A percentile compares a stretch with the other conserved stretches of the same genome.
phyloP scores from a whole-genome alignment of 35 echinoderm and acorn worm species.

The Patiria miniata region DNA sequence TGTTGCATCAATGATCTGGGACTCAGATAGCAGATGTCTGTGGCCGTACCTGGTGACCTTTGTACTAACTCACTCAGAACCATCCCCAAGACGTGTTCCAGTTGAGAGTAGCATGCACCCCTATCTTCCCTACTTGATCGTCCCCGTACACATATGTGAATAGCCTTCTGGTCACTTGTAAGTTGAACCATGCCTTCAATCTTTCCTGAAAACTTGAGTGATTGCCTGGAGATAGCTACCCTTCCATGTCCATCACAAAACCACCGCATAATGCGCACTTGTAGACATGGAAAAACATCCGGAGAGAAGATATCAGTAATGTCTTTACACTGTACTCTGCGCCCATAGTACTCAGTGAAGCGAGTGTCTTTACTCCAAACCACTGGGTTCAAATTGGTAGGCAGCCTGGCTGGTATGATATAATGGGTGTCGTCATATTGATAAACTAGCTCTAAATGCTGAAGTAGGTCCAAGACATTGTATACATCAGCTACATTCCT shows the following conservation, averaged over 20 bases:
- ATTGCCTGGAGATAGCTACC: not conserved
- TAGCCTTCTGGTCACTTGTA: not conserved
- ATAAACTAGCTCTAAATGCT: not conserved
- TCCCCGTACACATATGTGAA: constrained; percentile 33
- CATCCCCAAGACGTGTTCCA: constrained; percentile 13
- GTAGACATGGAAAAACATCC: constrained; percentile 39
- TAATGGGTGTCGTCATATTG: not conserved
- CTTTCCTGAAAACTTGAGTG: constrained; percentile 8
- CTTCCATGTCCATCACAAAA: not conserved
- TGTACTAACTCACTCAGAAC: constrained; percentile 3
- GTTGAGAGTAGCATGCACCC: not conserved
- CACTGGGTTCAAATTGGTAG: not conserved
- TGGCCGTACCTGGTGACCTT: constrained; percentile 14
- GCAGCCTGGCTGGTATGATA: constrained; percentile 8
- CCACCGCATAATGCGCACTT: constrained; percentile 24
- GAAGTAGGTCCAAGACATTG: constrained; percentile 4
- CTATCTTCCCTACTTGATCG: not conserved
- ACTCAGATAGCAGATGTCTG: constrained; percentile 7
- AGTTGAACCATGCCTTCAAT: constrained; percentile 26
- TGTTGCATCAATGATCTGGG: constrained; percentile 5
- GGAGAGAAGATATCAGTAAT: constrained; percentile 20
- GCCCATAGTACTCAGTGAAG: constrained; percentile 26
- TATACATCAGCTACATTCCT: not conserved
- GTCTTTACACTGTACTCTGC: constrained; percentile 7
- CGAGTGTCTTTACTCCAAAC: constrained; percentile 20